Conservation (phyloP, 64 coral and sea anemone species). For the Actinia tenebrosa region DNA sequence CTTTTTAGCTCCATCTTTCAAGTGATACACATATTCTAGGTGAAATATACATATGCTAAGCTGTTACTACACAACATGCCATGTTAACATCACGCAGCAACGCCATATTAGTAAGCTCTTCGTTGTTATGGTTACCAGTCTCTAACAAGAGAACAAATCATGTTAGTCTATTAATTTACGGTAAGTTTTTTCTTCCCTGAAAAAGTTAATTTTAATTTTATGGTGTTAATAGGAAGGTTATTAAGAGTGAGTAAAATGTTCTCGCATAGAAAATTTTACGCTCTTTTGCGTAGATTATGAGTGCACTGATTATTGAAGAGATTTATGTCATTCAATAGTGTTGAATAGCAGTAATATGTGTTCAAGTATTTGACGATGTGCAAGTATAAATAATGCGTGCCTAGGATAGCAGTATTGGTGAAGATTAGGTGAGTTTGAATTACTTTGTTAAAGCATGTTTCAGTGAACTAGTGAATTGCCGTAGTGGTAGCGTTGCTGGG, state of each 20-base stretch:
- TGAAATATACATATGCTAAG: background rate
- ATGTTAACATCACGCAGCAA: constrained; percentile 7
- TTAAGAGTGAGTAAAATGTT: background rate
- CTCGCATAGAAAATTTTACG: background rate
- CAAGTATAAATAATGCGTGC: background rate
- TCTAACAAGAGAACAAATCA: constrained; percentile 16
- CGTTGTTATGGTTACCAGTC: constrained; percentile 27
- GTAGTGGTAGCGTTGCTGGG: background rate
- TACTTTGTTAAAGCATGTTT: background rate
- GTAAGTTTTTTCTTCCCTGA: background rate
- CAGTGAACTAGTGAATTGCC: background rate
- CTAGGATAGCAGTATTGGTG: background rate
- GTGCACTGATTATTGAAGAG: background rate
- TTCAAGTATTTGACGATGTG: background rate
- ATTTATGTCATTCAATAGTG: background rate
- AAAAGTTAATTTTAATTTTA: constrained; percentile 1
- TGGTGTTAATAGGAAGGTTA: background rate
- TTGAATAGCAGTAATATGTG: background rate
- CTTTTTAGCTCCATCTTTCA: background rate
- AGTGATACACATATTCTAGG: background rate
- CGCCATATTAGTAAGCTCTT: constrained; percentile 23
- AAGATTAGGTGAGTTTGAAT: background rate
- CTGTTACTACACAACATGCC: constrained; percentile 1
- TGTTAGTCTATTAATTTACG: constrained; percentile 19
- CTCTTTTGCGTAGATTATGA: background rate